Conservation (phyloP, 2,797 vertebrate species). For the Melopsittacus undulatus region DNA sequence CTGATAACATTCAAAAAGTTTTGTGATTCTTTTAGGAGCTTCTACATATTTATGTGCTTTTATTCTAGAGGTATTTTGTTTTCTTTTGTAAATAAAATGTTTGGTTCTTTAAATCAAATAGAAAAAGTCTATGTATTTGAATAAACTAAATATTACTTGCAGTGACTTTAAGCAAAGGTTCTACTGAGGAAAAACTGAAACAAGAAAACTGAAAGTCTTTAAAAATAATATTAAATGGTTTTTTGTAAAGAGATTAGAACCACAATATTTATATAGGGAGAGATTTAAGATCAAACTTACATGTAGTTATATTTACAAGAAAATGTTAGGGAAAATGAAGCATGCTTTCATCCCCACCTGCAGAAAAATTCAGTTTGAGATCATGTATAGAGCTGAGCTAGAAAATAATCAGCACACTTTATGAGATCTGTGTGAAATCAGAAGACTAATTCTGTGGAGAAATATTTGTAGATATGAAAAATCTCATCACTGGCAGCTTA, state of each 20-base stretch:
- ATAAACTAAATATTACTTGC: not conserved
- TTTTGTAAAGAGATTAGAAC: not conserved
- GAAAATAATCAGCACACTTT: not conserved
- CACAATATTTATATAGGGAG: fast-evolving
- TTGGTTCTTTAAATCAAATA: not conserved
- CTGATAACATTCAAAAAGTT: not conserved
- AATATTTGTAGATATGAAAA: not conserved
- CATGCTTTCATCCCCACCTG: fast-evolving
- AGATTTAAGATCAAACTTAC: not conserved
- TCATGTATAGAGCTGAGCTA: not conserved
- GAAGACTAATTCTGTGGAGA: not conserved
- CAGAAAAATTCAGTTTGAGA: not conserved
- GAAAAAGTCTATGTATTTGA: not conserved
- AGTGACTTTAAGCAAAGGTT: not conserved
- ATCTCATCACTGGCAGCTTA: not conserved
- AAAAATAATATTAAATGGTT: not conserved
- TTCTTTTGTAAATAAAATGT: not conserved
- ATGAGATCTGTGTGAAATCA: not conserved
- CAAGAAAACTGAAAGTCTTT: not conserved
- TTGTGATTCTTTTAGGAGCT: not conserved
- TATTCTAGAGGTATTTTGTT: not conserved
- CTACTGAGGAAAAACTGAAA: not conserved
- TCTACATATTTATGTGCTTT: not conserved
- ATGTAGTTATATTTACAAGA: not conserved
- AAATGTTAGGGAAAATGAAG: not conserved